Base-by-base conservation (phyloP, 2,797 vertebrate species). In the Epinephelus awoara region DNA sequence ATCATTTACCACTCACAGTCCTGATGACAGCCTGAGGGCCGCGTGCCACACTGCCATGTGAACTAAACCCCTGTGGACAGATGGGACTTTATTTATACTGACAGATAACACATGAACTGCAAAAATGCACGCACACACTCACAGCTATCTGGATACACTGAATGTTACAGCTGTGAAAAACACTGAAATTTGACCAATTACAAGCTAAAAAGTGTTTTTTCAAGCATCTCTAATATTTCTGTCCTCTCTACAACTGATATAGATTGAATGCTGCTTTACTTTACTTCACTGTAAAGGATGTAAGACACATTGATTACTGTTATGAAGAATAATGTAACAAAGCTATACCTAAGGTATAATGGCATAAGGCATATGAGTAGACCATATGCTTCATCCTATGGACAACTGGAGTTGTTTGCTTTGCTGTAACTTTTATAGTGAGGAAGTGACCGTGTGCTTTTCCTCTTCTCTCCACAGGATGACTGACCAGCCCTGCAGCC, bases 391-490 rank as follows among this genome's bases (percentile, higher is more conserved):
- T 54, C 13, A n/a, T 58, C 38, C 61, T 44, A 7, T 69, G 56
- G 18, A 71, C 21, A 58, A 12, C 25, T 50, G 3, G 49, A 81
- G 44, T 62, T 68, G 75, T 86, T 88, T 89, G 21, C 69, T 66
- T 69, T 55, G 72, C 49, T 51, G 50, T 44, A 77, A 49, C 58
- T 64, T 88, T 92, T 85, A 86, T 82, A 81, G 85, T 14, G 73
- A 91, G 92, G 92, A 92, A 85, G 91, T 91, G 85, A 86, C 80
- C 7, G 21, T 73, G 65, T 79, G 79, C 47, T 68, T 83, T 91
- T 93, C 80, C 86, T 89, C 71, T 85, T 89, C 77, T 89, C 77
- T 90, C 85, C 74, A 47, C 89, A 93, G 92, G 91, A 90, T 81
- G 82, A 86, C 67, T 15, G 68, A 75, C n/a, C 72, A 15, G 70